Base-by-base conservation (phyloP, 2,113 vertebrate species). In the Anarhynchus alexandrinus region DNA sequence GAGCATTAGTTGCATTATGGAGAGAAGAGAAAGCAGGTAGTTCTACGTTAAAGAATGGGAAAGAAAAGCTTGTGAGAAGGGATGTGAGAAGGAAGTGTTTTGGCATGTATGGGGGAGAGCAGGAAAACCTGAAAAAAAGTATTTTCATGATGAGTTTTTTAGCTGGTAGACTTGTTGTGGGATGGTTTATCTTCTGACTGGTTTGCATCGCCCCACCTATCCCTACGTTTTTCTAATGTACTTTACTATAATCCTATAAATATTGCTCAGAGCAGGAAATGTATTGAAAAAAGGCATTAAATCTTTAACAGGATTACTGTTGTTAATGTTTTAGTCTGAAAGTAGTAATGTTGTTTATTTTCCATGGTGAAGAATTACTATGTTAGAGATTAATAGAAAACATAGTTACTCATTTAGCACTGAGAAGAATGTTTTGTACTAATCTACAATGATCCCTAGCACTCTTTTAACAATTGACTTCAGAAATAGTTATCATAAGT, bases 341-440 rank as follows among this genome's bases (percentile, higher is more conserved):
- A 82, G 51, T 49, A 73, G 14, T 73, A 59, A 43, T 66, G n/a
- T 71, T 92, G 52, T 86, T 94, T 93, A 42, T 91, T 95, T 94
- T 90, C 42, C 58, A 72, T 51, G 3, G 42, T 62, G 62, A 82
- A 73, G 49, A 66, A 91, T 85, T 69, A 55, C n/a, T 66, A 26
- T 77, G 54, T 57, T 85, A 67, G 71, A 76, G 79, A 82, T 93
- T 85, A 94, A 82, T 32, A 82, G 54, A 69, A 96, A 91, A 83
- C 51, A 86, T 15, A 34, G 17, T 91, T 87, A 89, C 42, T 52
- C 17, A 84, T 69, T 94, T 79, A 89, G 49, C 34, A 29, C 16
- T 2, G 34, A 45, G 65, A 79, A 69, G 57, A 80, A 91, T 82
- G 45, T 80, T 92, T 90, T 90, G 32, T 79, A 58, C 59, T 93